Percentiles rank a stretch among this genome's conserved stretches.
phyloP scores from a whole-genome alignment of 2,797 vertebrate species.

The Mallotus villosus region DNA sequence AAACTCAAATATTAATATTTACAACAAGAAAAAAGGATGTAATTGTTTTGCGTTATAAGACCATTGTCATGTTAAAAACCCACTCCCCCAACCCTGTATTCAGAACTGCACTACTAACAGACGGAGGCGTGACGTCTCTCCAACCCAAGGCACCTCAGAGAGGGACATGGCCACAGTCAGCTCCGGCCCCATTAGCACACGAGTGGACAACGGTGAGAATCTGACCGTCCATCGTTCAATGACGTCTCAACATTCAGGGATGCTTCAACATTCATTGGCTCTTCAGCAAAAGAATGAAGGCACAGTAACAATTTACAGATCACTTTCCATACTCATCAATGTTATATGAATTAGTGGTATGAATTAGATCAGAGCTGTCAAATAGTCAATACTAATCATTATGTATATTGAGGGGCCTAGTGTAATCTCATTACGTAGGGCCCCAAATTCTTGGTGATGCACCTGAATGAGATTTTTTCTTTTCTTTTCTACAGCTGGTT shows the following conservation, averaged over 20 bases:
- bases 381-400: too few relatives aligned
- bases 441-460: background rate
- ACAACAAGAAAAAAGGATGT: background rate
- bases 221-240: background rate
- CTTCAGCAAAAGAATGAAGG: constrained; percentile 5
- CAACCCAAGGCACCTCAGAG: constrained; percentile 47
- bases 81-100: background rate
- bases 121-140: constrained; percentile 35
- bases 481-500: constrained; percentile 17
- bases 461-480: background rate
- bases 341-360: background rate
- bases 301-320: background rate
- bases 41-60: background rate
- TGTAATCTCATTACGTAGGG: too few relatives aligned
- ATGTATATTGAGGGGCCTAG: too few relatives aligned
- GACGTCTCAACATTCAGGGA: constrained; percentile 4
- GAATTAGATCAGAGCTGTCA: background rate
- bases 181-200: constrained; percentile 60
- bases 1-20: background rate
- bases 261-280: background rate
- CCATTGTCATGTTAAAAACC: background rate
- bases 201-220: constrained; percentile 51
- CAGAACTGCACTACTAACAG: constrained; percentile 60
- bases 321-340: background rate
- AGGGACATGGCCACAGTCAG: constrained; percentile 64